Evolutionary conservation across 2,888 invertebrate species (phyloP), one percentile per base, ranked within the genome.

Genomic region (Imbricaverruca yamaguchii): DNA sequence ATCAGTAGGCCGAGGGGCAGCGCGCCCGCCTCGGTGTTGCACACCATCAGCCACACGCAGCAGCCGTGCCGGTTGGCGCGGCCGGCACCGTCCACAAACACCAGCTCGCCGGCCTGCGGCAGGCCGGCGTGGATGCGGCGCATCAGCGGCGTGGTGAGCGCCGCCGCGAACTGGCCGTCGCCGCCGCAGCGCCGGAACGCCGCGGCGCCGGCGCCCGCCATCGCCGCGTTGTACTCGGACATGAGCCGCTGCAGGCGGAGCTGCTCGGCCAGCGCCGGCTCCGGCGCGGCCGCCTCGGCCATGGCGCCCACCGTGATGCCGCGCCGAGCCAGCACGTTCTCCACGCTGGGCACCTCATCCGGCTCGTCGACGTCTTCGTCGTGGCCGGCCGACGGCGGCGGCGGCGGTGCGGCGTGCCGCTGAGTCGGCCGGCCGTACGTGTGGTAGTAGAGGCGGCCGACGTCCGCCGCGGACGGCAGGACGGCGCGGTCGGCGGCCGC

Each of bases 41-140:
- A 74, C 21, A 74, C 55, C 74, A 74, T 21, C 74, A 74, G 55
- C 74, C 74, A 74, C 13, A 74, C 53, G 53, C 53, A 55, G 74
- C 74, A 74, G 74, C 74, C 74, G 74, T 21, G 74, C 53, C 74
- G 74, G 53, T 53, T 55, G 53, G 55, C 23, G 10, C 53, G 74
- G 55, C 74, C 74, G 21, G 74, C 53, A 6, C 21, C 53, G 53
- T 74, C 74, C 23, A 74, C 74, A 15, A 74, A 74, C 74, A 74
- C 74, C 21, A 74, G 21, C 74, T 74, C 74, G 10, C 74, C 74
- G 74, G 23, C 23, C 97, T 18, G 95, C 95, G 86, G 95, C 93
- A 21, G 96, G 97, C 83, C 93, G 91, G 9, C 96, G 93, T 85
- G 97, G 90, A 63, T 95, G 93, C 87, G 97, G 97, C 85, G 97